Evolutionary conservation across 1,140 invertebrate genomes (phyloP).

Genomic region (Drosophila erecta): DNA sequence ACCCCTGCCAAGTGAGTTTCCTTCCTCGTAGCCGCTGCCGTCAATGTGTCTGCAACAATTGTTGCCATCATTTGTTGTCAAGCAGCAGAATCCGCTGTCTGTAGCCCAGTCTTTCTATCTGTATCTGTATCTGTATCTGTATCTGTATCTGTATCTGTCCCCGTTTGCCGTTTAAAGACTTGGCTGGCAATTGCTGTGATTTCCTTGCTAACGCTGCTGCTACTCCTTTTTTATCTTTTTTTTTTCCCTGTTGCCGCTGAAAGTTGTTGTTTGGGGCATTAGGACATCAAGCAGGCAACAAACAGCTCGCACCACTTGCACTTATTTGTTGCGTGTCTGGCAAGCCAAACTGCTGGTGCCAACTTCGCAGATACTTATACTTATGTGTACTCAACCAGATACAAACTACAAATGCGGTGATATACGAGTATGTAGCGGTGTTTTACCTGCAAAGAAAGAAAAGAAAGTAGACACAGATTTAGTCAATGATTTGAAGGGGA

Average conservation of each 20-base stretch:
- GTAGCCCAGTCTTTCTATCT: slow-evolving; percentile 11
- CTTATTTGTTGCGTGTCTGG: slow-evolving; percentile 64
- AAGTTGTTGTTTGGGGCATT: slow-evolving; percentile 58
- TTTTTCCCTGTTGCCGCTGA: slow-evolving; percentile 8
- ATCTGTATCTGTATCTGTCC: slow-evolving; percentile 1
- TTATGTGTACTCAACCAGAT: slow-evolving; percentile 20
- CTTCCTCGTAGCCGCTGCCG: slow-evolving; percentile 45
- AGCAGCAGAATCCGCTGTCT: slow-evolving; percentile 7
- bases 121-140: no score
- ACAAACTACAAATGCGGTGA: slow-evolving; percentile 15
- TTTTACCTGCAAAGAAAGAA: slow-evolving; percentile 59
- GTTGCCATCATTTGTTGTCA: slow-evolving; percentile 74
- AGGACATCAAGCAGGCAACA: slow-evolving; percentile 49
- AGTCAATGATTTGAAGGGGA: neutral
- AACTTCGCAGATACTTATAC: slow-evolving; percentile 12
- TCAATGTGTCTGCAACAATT: slow-evolving; percentile 82
- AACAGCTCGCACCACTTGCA: slow-evolving; percentile 55
- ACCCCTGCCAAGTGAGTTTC: slow-evolving; percentile 10
- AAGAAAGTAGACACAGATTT: slow-evolving; percentile 19
- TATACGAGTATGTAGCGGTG: slow-evolving; percentile 12
- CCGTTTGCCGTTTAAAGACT: slow-evolving; percentile 49
- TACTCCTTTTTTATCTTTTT: slow-evolving; percentile 16
- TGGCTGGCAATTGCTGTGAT: slow-evolving; percentile 64
- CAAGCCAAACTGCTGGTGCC: slow-evolving; percentile 32
- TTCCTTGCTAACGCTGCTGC: slow-evolving; percentile 48